Evolutionary conservation across 1,140 invertebrate genomes (phyloP).

Genomic region (Trachymyrmex cornetzi): DNA sequence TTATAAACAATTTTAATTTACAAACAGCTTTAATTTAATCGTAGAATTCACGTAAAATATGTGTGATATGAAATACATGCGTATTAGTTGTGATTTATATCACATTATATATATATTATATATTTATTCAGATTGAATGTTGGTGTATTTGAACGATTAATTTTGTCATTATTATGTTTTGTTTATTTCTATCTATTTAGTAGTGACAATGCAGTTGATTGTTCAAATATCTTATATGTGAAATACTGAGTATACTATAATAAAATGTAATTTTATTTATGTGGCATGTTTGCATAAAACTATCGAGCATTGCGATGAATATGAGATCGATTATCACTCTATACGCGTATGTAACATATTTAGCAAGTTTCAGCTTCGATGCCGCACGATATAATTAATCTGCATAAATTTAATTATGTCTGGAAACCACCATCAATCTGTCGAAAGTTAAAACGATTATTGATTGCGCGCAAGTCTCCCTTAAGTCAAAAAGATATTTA

Average conservation of each 20-base stretch:
- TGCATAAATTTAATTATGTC: slow-evolving; percentile 51
- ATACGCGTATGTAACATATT: slow-evolving; percentile 25
- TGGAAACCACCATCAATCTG: slow-evolving; percentile 3
- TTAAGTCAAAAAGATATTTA: neutral
- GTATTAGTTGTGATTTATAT: slow-evolving; percentile 5
- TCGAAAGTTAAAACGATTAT: slow-evolving; percentile 19
- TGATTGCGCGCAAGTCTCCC: neutral
- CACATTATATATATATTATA: neutral
- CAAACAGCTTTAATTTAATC: slow-evolving; percentile 12
- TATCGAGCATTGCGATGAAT: slow-evolving; percentile 18
- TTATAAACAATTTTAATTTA: neutral
- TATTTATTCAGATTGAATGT: neutral
- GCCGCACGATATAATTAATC: slow-evolving; percentile 36
- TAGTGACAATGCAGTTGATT: neutral
- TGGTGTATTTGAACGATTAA: slow-evolving; percentile 1
- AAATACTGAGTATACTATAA: neutral
- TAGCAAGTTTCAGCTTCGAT: slow-evolving; percentile 42
- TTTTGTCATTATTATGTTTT: neutral
- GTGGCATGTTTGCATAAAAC: neutral
- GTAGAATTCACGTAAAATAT: neutral
- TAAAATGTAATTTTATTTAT: neutral
- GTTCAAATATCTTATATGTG: neutral
- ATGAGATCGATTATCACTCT: slow-evolving; percentile 24
- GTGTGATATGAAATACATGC: too few relatives aligned
- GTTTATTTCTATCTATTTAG: neutral